These are phyloP conservation scores for Antechinus flavipes DNA, from an alignment of 2,113 vertebrate species.

Conservation along the genomic window DNA sequence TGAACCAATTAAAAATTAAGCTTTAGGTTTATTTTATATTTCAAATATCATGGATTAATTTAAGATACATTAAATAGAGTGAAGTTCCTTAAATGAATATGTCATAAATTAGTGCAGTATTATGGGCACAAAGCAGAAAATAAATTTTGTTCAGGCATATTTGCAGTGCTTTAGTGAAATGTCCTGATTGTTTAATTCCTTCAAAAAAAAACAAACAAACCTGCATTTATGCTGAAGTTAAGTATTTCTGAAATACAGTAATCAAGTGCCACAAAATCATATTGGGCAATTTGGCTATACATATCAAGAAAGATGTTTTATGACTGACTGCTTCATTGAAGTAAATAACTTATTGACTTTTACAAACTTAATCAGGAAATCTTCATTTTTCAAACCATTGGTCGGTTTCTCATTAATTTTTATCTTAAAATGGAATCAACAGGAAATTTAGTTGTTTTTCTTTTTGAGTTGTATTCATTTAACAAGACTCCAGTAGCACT, in stretches of 20 bases:
- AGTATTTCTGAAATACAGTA: not conserved
- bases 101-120: slow-evolving; percentile 25
- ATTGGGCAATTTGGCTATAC: not conserved
- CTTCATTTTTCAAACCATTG: slow-evolving; percentile 54
- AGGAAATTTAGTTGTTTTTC: slow-evolving; percentile 21
- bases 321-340: slow-evolving; percentile 39
- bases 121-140: slow-evolving; percentile 6
- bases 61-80: not conserved
- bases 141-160: not conserved
- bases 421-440: slow-evolving; percentile 54
- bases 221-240: slow-evolving; percentile 38
- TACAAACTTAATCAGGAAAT: slow-evolving; percentile 64
- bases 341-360: slow-evolving; percentile 38
- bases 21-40: not conserved
- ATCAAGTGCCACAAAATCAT: not conserved
- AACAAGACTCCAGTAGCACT: slow-evolving; percentile 18
- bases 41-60: not conserved
- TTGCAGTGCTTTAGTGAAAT: not conserved
- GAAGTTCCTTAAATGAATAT: slow-evolving; percentile 19
- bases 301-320: slow-evolving; percentile 40
- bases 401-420: slow-evolving; percentile 7
- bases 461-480: slow-evolving; percentile 37
- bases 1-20: not conserved
- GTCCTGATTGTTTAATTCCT: not conserved
- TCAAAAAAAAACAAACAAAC: not conserved